Evolutionary conservation across 2,888 invertebrate species (phyloP), one percentile per base, ranked within the genome.

Genomic region (Caenorhabditis panamensis): DNA sequence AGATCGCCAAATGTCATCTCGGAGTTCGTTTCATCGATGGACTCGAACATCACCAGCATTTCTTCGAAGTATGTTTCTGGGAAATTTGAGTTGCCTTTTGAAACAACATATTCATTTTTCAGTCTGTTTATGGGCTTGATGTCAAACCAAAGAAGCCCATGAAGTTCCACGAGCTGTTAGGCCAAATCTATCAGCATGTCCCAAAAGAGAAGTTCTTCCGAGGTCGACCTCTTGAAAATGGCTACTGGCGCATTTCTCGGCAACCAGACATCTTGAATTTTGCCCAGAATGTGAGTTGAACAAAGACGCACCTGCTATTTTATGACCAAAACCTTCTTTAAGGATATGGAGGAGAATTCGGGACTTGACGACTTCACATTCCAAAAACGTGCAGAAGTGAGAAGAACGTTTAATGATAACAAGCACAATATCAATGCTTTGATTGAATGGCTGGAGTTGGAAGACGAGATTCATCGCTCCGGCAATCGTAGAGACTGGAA

Each of bases 1-100:
- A 44, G 28, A 31, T 62, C 22, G n/a, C 61, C 1, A 61, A 69
- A 31, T 72, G 44, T 72, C 56, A 41, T 28, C 13, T 44, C 11
- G 26, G 28, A 9, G 54, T 54, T 1, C 18, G 26, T 0, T 47
- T 28, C 44, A 68, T 68, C 22, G 68, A 56, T 13, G 68, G 62
- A 22, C 13, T 62, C 41, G 47, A 62, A 20, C 6, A 11, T 9
- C 8, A 37, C 4, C 3, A 2, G 18, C 24, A 9, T 1, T 26
- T 62, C 28, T 64, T 51, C 53, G 31, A 31, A 11, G 49, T 51
- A 53, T 18, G 49, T 54, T 26, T 54, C n/a, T n/a, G n/a, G 20
- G 11, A 24, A 41, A 26, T n/a, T n/a, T 6, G 31, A 31, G 5
- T 6, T 9, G 31, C 31, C 4, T 6, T 9, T 31, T 31, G 5